Evolutionary conservation across 2,888 invertebrate genomes (phyloP).

Genomic region (Hirudinaria manillensis): DNA sequence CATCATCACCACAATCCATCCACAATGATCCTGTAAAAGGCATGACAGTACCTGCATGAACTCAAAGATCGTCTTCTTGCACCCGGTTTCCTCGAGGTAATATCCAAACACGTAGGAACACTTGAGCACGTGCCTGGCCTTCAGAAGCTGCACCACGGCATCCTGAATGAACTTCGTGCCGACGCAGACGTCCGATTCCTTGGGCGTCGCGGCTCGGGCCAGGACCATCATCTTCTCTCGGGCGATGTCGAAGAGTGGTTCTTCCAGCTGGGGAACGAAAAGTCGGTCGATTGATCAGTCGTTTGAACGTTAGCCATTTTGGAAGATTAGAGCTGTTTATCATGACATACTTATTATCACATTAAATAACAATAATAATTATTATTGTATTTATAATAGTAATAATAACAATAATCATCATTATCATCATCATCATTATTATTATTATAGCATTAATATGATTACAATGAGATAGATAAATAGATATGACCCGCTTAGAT

Average conservation of each 20-base stretch:
- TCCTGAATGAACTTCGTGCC: conserved; percentile 62
- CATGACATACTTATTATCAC: not conserved
- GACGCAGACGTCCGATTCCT: conserved; percentile 49
- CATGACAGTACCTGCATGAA: conserved; percentile 69
- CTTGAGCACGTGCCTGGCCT: conserved; percentile 62
- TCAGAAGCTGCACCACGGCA: conserved; percentile 63
- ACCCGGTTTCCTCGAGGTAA: conserved; percentile 63
- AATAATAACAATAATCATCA: too few relatives aligned
- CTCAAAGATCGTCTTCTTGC: conserved; percentile 65
- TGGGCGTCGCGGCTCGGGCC: conserved; percentile 57
- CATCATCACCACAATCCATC: not conserved
- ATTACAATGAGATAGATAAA: too few relatives aligned
- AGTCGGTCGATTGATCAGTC: not conserved
- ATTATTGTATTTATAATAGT: not conserved
- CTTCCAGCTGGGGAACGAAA: conserved; percentile 58
- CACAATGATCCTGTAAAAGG: too few relatives aligned
- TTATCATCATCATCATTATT: too few relatives aligned
- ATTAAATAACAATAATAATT: not conserved
- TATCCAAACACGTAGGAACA: conserved; percentile 68
- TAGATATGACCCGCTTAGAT: too few relatives aligned
- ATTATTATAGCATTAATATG: too few relatives aligned
- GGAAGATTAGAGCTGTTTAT: not conserved
- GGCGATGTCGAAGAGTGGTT: conserved; percentile 61
- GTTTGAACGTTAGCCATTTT: too few relatives aligned
- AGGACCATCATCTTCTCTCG: conserved; percentile 63